phyloP scores from a whole-genome alignment of 30 jellyfish, hydroid and myxozoan species.

The Pseudorhiza aurosa region DNA sequence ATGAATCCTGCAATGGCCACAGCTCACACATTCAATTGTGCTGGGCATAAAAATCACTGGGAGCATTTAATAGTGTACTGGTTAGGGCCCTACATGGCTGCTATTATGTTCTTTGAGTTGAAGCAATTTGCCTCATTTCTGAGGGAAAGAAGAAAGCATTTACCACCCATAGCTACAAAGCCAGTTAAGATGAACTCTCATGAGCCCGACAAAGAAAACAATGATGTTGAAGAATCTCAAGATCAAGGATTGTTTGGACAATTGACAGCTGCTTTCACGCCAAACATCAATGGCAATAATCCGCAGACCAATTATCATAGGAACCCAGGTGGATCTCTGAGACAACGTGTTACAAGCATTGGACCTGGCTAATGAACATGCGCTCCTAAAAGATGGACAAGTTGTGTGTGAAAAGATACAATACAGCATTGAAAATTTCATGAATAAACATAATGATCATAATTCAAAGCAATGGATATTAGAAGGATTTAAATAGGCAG shows the following conservation, averaged over 20 bases:
- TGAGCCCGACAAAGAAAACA: neutral
- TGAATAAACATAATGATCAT: too few relatives aligned
- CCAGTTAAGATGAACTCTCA: neutral
- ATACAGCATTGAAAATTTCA: too few relatives aligned
- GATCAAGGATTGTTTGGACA: neutral
- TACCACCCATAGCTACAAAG: neutral
- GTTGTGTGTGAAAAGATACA: too few relatives aligned
- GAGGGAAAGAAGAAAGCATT: neutral
- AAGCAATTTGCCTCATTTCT: neutral
- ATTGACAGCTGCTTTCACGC: neutral
- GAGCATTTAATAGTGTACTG: constrained; percentile 83
- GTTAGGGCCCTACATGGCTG: constrained; percentile 86
- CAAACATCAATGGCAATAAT: neutral
- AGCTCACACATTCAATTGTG: constrained; percentile 83
- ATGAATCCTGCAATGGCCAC: constrained; percentile 96
- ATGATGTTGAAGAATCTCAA: neutral
- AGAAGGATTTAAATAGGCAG: too few relatives aligned
- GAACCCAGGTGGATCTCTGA: constrained; percentile 58
- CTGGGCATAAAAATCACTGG: constrained; percentile 79
- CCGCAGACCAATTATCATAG: constrained; percentile 35
- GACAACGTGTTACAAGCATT: constrained; percentile 31
- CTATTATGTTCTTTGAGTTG: constrained; percentile 70
- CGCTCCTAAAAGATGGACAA: too few relatives aligned
- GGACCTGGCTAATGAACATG: constrained; percentile 43
- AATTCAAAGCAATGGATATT: too few relatives aligned